phyloP scores from a whole-genome alignment of 1,140 invertebrate genomes.

The Bombus affinis region DNA sequence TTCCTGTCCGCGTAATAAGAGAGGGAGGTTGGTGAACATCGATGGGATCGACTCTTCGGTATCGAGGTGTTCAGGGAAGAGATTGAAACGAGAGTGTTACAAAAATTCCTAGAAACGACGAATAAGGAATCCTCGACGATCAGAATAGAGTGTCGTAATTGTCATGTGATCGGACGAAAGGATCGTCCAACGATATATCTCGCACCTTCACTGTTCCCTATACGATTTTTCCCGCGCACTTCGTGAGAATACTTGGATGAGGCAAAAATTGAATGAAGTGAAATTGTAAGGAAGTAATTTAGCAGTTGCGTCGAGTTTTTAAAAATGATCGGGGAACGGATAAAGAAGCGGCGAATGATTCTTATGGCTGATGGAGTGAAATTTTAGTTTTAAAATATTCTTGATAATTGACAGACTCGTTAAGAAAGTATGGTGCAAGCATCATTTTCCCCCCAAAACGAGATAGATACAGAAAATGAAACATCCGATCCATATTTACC shows the following conservation, averaged over 20 bases:
- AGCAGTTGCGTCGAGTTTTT: neutral
- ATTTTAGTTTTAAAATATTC: neutral
- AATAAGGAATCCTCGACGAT: constrained; percentile 28
- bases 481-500: neutral
- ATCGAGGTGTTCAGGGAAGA: constrained; percentile 19
- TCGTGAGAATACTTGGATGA: neutral
- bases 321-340: neutral
- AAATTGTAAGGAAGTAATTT: neutral
- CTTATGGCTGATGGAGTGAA: neutral
- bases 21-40: no score
- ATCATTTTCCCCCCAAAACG: no score
- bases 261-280: neutral
- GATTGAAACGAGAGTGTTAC: constrained; percentile 19
- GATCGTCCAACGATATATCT: constrained; percentile 13
- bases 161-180: constrained; percentile 50
- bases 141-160: constrained; percentile 48
- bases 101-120: constrained; percentile 52
- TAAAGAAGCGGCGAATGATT: no score
- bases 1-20: neutral
- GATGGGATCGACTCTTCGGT: neutral
- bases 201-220: constrained; percentile 14
- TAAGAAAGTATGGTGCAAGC: no score
- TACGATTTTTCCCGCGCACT: constrained; percentile 1
- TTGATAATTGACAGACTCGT: no score
- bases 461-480: no score